Conservation (phyloP, 2,113 vertebrate genomes). For the Antidorcas marsupialis region DNA sequence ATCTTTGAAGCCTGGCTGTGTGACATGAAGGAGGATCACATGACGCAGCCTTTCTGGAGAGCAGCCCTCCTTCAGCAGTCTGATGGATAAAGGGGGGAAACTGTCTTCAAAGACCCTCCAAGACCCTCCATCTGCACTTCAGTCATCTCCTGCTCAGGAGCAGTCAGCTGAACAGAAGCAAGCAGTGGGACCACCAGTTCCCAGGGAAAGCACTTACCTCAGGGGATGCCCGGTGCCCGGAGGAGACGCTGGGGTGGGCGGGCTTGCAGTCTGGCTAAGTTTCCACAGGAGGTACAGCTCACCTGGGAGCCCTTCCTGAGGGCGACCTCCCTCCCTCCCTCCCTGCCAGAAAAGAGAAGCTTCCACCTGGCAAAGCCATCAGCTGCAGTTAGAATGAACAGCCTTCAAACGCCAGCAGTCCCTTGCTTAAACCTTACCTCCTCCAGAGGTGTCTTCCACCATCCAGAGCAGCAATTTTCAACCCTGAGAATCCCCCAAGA, state of each 20-base stretch:
- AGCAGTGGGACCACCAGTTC: not conserved
- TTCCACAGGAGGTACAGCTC: not conserved
- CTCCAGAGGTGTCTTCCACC: not conserved
- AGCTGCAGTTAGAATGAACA: not conserved
- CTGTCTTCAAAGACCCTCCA: not conserved
- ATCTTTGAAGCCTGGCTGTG: not conserved
- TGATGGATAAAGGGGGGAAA: not conserved
- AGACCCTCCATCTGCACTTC: not conserved
- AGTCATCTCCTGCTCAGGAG: not conserved
- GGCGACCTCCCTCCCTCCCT: not conserved
- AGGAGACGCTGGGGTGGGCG: not conserved
- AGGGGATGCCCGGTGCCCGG: accelerated
- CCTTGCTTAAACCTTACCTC: not conserved
- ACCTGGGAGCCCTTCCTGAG: not conserved
- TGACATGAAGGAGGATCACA: not conserved
- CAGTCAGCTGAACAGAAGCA: not conserved
- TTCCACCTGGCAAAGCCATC: not conserved
- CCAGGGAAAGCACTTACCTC: not conserved
- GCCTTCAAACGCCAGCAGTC: not conserved
- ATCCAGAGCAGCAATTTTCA: not conserved
- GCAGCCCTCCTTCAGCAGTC: not conserved
- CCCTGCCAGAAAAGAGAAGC: not conserved
- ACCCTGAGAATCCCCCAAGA: not conserved
- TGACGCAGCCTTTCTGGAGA: not conserved
- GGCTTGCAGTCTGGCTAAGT: not conserved